Evolutionary conservation across 2,797 vertebrate species (phyloP).

Genomic region (Megaceryle alcyon): DNA sequence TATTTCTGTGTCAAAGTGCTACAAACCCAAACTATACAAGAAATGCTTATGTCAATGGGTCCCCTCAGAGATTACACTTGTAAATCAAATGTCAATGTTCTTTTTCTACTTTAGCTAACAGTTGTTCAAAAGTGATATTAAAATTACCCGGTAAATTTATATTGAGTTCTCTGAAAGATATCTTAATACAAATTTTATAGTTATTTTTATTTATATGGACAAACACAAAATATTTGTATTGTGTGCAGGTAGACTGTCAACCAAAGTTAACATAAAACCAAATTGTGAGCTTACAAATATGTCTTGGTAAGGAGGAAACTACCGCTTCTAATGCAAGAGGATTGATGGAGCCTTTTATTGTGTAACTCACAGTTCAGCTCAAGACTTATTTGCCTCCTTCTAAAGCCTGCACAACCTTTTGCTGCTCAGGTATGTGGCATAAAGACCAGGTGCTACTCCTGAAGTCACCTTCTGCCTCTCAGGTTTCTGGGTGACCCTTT

Average conservation of each 20-base stretch:
- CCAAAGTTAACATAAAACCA: not conserved
- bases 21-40: not conserved
- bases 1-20: not conserved
- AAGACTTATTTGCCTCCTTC: not conserved
- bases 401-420: not conserved
- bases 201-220: not conserved
- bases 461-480: not conserved
- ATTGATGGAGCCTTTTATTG: not conserved
- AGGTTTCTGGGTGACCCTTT: not conserved
- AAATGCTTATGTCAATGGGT: not conserved
- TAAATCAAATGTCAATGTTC: not conserved
- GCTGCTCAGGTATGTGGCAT: not conserved
- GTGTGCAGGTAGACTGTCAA: not conserved
- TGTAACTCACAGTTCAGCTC: not conserved
- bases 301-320: not conserved
- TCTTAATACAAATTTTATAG: not conserved
- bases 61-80: not conserved
- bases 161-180: not conserved
- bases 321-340: not conserved
- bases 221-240: not conserved
- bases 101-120: not conserved
- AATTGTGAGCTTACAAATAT: not conserved
- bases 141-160: not conserved
- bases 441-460: not conserved
- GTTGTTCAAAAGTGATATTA: not conserved